Conservation (phyloP, 2,113 vertebrate genomes). For the Rostratula benghalensis region DNA sequence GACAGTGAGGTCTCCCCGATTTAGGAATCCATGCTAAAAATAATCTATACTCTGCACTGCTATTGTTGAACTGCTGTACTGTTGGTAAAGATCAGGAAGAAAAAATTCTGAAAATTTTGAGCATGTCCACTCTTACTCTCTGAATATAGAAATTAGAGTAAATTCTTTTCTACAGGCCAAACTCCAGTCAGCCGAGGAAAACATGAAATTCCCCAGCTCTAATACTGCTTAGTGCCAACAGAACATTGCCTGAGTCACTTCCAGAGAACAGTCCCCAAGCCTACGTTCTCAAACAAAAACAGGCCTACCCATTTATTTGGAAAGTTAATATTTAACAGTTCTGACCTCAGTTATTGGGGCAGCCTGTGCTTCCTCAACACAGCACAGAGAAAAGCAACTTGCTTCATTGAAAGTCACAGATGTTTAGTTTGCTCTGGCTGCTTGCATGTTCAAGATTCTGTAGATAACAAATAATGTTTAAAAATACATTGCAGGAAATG, state of each 20-base stretch:
- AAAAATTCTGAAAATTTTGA: conserved; percentile 3
- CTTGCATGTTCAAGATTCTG: too few species aligned
- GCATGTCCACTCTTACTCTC: neutral
- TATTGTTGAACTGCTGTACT: neutral
- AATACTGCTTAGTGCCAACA: neutral
- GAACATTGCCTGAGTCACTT: neutral
- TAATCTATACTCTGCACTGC: neutral
- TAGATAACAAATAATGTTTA: too few species aligned
- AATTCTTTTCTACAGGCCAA: neutral
- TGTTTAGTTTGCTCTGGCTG: too few species aligned
- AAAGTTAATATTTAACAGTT: conserved; percentile 31
- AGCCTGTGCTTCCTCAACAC: neutral
- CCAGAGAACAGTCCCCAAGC: neutral
- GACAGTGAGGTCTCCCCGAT: neutral
- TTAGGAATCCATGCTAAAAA: neutral
- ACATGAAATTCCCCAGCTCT: neutral
- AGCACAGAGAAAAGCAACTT: neutral
- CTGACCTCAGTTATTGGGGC: neutral
- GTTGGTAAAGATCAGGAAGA: neutral
- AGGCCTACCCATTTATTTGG: neutral
- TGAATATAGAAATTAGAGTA: neutral
- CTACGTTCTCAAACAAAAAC: neutral
- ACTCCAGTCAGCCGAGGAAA: neutral
- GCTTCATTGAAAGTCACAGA: neutral
- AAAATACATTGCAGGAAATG: too few species aligned